phyloP scores from a whole-genome alignment of 2,113 vertebrate genomes.

The Mystacornis crossleyi region DNA sequence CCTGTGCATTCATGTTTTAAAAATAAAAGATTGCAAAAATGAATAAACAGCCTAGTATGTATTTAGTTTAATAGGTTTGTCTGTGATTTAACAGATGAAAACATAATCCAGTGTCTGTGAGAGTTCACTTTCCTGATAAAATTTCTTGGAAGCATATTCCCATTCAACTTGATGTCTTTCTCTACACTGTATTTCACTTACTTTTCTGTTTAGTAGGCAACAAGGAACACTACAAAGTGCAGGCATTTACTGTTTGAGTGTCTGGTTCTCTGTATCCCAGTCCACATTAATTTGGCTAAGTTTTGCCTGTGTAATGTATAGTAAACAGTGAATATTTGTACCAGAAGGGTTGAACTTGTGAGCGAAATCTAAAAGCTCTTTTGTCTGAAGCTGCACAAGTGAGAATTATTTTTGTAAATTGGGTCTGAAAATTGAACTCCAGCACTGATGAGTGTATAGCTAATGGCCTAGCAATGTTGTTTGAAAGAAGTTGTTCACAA shows the following conservation, averaged over 20 bases:
- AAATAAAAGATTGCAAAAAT: not conserved
- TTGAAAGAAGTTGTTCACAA: not conserved
- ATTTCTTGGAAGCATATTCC: not conserved
- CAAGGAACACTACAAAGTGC: not conserved
- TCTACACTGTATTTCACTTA: not conserved
- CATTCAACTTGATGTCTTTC: not conserved
- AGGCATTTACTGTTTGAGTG: not conserved
- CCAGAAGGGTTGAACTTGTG: not conserved
- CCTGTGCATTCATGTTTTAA: constrained; percentile 67
- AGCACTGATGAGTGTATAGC: not conserved
- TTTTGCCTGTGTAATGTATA: not conserved
- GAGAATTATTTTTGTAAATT: not conserved
- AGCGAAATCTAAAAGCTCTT: not conserved
- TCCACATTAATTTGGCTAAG: not conserved
- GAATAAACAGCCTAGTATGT: not conserved
- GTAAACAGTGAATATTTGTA: not conserved
- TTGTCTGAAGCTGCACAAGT: not conserved
- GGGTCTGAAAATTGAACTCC: not conserved
- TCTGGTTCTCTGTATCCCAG: not conserved
- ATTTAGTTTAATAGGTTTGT: not conserved
- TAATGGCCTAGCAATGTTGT: not conserved
- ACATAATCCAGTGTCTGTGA: not conserved
- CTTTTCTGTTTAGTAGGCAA: not conserved
- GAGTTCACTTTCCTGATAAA: not conserved
- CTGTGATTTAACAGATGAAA: not conserved